phyloP scores from a whole-genome alignment of 2,797 vertebrate genomes.

The Ataeniobius toweri region DNA sequence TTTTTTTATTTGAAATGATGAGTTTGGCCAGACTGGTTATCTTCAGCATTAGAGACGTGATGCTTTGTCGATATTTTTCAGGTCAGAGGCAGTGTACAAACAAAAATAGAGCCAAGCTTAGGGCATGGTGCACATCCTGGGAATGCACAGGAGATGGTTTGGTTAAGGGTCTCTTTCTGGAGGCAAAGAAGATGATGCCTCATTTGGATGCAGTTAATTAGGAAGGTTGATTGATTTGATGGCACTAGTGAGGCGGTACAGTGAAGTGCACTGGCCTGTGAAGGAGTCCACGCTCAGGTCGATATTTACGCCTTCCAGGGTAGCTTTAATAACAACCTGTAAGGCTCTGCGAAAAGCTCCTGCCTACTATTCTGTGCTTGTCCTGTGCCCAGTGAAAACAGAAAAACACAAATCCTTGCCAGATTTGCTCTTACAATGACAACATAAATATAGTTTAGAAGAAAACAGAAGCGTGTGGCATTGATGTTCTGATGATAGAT shows the following conservation, averaged over 20 bases:
- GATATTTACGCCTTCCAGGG: constrained; percentile 73
- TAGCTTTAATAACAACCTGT: constrained; percentile 75
- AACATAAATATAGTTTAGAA: not conserved
- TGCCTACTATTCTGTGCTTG: constrained; percentile 33
- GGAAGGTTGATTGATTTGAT: constrained; percentile 82
- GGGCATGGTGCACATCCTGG: constrained; percentile 30
- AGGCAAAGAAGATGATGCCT: constrained; percentile 52
- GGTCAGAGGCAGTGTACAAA: constrained; percentile 30
- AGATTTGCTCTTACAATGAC: constrained; percentile 36
- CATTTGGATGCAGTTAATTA: constrained; percentile 83
- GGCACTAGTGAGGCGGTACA: constrained; percentile 61
- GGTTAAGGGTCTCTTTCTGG: constrained; percentile 54
- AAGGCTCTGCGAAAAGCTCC: constrained; percentile 54
- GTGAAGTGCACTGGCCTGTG: constrained; percentile 73
- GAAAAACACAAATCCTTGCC: constrained; percentile 35
- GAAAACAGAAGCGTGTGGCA: not conserved
- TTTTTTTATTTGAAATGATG: constrained; percentile 2
- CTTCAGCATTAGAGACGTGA: constrained; percentile 3
- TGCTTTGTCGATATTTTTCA: constrained; percentile 15
- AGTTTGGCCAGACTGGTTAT: constrained; percentile 10
- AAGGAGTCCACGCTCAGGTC: constrained; percentile 74
- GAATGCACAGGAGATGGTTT: constrained; percentile 46
- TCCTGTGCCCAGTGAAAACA: constrained; percentile 39
- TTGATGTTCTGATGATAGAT: constrained; percentile 31
- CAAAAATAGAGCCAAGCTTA: constrained; percentile 52